Evolutionary conservation across 1,140 invertebrate genomes (phyloP), one percentile per base, ranked within the genome.

Genomic region (Caenorhabditis inopinata): DNA sequence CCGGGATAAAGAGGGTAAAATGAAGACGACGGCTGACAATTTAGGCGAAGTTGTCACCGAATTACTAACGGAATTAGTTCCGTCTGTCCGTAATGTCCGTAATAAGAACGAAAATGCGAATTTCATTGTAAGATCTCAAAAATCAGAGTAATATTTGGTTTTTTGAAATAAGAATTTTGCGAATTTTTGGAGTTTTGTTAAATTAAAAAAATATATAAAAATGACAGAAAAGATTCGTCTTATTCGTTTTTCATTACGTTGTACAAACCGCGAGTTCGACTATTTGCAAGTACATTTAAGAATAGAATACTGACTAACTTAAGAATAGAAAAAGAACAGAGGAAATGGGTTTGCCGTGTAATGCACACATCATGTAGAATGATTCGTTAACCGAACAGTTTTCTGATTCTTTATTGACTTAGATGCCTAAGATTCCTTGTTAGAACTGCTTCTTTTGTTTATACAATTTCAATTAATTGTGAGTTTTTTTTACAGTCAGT

Each of bases 341-440:
- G 23, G 11, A 27, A 6, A 9, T 12, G n/a, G n/a, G 32, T 23
- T 68, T 68, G 38, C 29, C 58, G 58, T 38, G 58, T 38, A 68
- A 68, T 68, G 58, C 38, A 68, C 58, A 68, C 58, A 68, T 68
- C 35, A 68, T 68, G 58, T 68, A 3, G 58, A 68, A 68, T 68
- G 58, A 68, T 68, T 68, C n/a, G n/a, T 21, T n/a, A 58, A 32
- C 29, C 58, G 58, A 68, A 68, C 58, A 68, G 58, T 68, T 68
- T 68, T 68, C n/a, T 14, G 14, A 42, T 62, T 68, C 49, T 38
- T 38, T 68, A 68, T 68, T 68, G 58, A 68, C 58, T 32, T 68
- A 18, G 58, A 68, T 68, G 32, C n/a, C 11, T 42, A 7, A 32
- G 4, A 29, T 23, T 14, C 51, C 51, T 58, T 51, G 49, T 51